phyloP scores from a whole-genome alignment of 2,113 vertebrate genomes.

The Tonatia bakeri region DNA sequence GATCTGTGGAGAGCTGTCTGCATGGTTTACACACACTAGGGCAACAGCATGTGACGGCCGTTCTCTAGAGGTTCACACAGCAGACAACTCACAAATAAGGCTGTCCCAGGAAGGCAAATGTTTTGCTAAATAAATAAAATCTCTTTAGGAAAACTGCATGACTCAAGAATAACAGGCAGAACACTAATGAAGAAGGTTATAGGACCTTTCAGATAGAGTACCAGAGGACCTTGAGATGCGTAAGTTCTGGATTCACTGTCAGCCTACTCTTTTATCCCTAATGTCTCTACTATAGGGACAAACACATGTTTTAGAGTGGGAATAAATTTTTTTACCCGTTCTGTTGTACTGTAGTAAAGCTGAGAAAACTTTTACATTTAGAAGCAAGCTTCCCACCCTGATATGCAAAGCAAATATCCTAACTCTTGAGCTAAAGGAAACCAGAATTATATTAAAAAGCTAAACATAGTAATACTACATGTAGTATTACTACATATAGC shows the following conservation, averaged over 20 bases:
- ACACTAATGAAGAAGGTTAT: neutral
- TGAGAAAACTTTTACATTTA: neutral
- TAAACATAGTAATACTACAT: neutral
- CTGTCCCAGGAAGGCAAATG: neutral
- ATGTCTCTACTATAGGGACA: neutral
- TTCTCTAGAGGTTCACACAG: neutral
- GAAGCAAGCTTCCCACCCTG: neutral
- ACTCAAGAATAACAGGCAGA: neutral
- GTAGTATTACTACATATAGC: neutral
- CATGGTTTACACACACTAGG: neutral
- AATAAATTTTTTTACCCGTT: neutral
- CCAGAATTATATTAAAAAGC: neutral
- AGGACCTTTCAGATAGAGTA: neutral
- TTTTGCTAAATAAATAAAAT: conserved; percentile 6
- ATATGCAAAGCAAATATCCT: neutral
- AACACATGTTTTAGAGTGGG: neutral
- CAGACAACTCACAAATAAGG: neutral
- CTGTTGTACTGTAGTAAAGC: neutral
- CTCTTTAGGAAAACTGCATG: neutral
- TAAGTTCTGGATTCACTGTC: neutral
- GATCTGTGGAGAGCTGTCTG: neutral
- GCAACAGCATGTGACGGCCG: neutral
- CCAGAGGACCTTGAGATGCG: neutral
- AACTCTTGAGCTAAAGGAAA: neutral
- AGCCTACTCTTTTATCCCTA: neutral